phyloP scores from a whole-genome alignment of 2,888 invertebrate species.

The Clitarchus hookeri region DNA sequence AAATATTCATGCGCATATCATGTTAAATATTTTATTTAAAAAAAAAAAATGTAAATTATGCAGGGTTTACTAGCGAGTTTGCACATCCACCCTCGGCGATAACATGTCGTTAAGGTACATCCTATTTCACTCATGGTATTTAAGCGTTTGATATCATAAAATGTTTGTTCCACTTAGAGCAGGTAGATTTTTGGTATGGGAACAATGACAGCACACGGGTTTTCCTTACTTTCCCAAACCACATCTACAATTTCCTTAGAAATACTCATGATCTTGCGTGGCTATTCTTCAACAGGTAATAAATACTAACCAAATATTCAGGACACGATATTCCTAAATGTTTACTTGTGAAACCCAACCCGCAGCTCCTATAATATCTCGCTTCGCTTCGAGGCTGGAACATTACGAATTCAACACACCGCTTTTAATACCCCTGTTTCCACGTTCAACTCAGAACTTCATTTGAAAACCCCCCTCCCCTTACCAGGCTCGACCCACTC shows the following conservation, averaged over 20 bases:
- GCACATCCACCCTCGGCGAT: too few species aligned
- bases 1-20: too few species aligned
- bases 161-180: not conserved
- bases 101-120: too few species aligned
- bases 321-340: not conserved
- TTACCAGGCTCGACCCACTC: not conserved
- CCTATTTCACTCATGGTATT: too few species aligned
- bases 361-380: not conserved
- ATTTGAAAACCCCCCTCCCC: not conserved
- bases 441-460: not conserved
- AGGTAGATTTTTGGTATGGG: not conserved
- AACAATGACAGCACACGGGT: not conserved
- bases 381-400: not conserved
- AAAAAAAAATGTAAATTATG: too few species aligned
- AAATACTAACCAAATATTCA: not conserved
- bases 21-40: too few species aligned
- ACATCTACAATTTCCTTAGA: too few species aligned
- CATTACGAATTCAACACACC: not conserved
- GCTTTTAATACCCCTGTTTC: slow-evolving; percentile 7
- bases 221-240: too few species aligned
- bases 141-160: too few species aligned
- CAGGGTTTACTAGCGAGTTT: too few species aligned
- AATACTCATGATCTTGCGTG: not conserved
- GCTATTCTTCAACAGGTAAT: not conserved
- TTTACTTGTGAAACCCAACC: not conserved